These are phyloP conservation scores for Diadophis punctatus DNA, from an alignment of 2,113 vertebrate genomes.

Conservation along the genomic window DNA sequence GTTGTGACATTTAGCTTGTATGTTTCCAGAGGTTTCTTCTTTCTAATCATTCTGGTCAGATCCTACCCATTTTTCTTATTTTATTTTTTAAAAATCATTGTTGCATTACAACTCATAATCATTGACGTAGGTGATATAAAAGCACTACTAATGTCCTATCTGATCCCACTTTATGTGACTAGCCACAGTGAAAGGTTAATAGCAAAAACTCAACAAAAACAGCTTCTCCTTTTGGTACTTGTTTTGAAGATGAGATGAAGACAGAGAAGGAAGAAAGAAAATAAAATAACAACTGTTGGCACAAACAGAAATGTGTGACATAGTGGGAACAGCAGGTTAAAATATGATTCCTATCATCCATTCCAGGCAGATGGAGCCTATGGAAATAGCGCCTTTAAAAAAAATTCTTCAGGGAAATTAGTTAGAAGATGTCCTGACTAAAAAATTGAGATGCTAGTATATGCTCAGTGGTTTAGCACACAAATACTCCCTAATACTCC, in stretches of 20 bases:
- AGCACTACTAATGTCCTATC: neutral
- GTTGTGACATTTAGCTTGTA: neutral
- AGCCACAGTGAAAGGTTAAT: slow-evolving; percentile 13
- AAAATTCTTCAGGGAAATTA: neutral
- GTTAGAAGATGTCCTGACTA: neutral
- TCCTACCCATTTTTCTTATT: neutral
- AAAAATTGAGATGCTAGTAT: neutral
- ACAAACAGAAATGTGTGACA: neutral
- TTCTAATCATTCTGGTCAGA: neutral
- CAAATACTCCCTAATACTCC: neutral
- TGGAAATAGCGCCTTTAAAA: neutral
- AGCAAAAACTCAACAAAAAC: neutral
- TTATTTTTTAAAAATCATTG: neutral
- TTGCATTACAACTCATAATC: slow-evolving; percentile 3
- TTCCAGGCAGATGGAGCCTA: neutral
- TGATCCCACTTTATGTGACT: neutral
- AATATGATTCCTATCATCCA: neutral
- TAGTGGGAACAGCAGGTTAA: neutral
- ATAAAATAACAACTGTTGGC: neutral
- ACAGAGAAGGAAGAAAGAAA: neutral
- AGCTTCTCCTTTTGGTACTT: neutral
- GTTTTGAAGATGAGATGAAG: neutral
- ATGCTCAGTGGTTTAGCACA: neutral
- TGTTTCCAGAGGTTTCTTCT: neutral
- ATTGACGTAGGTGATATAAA: slow-evolving; percentile 5